Evolutionary conservation across 2,888 invertebrate species (phyloP).

Genomic region (Conomelus anceps): DNA sequence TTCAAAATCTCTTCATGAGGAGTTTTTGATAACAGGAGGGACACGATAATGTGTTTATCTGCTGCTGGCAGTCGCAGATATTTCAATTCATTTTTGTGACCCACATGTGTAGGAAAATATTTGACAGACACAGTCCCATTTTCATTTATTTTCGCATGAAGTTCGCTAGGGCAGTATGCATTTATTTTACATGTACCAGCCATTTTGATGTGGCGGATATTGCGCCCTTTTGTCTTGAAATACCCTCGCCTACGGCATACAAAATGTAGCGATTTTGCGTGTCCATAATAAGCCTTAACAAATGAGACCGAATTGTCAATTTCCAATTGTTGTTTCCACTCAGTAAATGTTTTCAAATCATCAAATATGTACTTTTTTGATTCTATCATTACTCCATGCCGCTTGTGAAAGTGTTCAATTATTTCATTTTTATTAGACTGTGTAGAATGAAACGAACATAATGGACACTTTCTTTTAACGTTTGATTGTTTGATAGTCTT

Average conservation of each 20-base stretch:
- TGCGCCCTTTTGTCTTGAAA: neutral
- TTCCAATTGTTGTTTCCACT: slow-evolving; percentile 13
- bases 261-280: neutral
- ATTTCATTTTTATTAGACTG: neutral
- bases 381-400: neutral
- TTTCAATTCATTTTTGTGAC: slow-evolving; percentile 34
- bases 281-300: neutral
- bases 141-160: slow-evolving; percentile 26
- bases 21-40: slow-evolving; percentile 34
- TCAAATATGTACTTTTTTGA: neutral
- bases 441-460: neutral
- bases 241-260: slow-evolving; percentile 17
- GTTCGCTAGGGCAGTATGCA: slow-evolving; percentile 34
- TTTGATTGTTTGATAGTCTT: neutral
- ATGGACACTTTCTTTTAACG: neutral
- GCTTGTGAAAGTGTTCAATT: neutral
- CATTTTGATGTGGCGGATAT: slow-evolving; percentile 20
- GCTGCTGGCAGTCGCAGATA: slow-evolving; percentile 31
- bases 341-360: neutral
- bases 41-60: slow-evolving; percentile 32
- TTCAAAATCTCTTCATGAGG: slow-evolving; percentile 31
- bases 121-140: slow-evolving; percentile 26
- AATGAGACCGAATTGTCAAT: neutral
- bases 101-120: slow-evolving; percentile 32
- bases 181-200: slow-evolving; percentile 31